These are phyloP conservation scores for Sylvilagus bachmani DNA, from an alignment of 2,113 vertebrate genomes.

Conservation along the genomic window DNA sequence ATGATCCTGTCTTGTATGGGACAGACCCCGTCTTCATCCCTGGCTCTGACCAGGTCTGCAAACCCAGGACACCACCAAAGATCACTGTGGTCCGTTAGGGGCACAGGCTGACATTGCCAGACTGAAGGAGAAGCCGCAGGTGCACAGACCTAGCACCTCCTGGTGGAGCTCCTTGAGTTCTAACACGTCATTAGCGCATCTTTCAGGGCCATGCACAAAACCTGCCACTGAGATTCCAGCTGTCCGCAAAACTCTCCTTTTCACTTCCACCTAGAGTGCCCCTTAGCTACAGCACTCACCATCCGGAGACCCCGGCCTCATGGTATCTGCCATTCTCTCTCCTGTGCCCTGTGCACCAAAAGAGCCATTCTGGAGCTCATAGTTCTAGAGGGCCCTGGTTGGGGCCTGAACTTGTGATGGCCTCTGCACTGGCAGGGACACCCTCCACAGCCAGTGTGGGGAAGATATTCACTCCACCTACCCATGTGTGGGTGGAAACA, in stretches of 20 bases:
- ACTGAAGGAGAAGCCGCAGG: not conserved
- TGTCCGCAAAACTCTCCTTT: no score
- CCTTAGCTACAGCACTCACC: not conserved
- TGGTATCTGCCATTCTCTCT: no score
- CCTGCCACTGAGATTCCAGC: not conserved
- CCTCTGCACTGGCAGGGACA: not conserved
- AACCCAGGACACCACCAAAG: not conserved
- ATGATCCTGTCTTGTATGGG: not conserved
- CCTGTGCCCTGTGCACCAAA: no score
- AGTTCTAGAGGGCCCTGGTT: not conserved
- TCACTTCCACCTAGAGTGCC: not conserved
- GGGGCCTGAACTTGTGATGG: not conserved
- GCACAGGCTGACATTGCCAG: not conserved
- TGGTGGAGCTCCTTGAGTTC: not conserved
- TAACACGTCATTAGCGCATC: not conserved
- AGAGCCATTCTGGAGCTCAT: not conserved
- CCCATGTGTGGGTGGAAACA: not conserved
- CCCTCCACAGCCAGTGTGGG: accelerated
- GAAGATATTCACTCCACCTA: not conserved
- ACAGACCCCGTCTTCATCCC: not conserved
- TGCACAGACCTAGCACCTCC: not conserved
- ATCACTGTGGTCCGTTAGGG: not conserved
- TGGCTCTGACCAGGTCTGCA: not conserved
- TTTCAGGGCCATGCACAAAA: not conserved
- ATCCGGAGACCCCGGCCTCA: not conserved